These are phyloP conservation scores for Anguilla obscura DNA, from an alignment of 2,797 vertebrate species.

Conservation along the genomic window DNA sequence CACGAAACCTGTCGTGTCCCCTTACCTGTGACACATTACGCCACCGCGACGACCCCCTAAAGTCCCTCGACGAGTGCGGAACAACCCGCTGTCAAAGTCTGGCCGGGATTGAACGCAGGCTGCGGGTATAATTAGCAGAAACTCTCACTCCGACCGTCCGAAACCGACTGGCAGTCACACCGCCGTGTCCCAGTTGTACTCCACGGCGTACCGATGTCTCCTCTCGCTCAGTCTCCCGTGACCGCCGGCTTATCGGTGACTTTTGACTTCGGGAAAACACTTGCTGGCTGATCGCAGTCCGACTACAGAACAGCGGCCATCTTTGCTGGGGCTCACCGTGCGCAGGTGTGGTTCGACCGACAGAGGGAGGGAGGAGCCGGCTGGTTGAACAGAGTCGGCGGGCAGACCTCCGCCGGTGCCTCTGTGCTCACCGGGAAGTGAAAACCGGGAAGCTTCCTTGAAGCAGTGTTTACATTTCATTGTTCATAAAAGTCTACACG, in stretches of 20 bases:
- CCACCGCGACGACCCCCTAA: conserved; percentile 13
- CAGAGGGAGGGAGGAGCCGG: conserved; percentile 51
- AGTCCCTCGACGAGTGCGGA: conserved; percentile 1
- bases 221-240: neutral
- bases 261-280: conserved; percentile 37
- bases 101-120: neutral
- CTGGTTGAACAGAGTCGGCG: neutral
- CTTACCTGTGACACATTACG: conserved; percentile 61
- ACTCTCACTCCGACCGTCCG: neutral
- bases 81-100: conserved; percentile 40
- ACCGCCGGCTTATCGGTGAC: conserved; percentile 1
- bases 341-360: conserved; percentile 50
- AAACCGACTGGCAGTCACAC: too few relatives aligned
- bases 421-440: neutral
- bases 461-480: neutral
- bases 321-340: conserved; percentile 54
- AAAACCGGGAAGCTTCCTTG: neutral
- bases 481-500: neutral
- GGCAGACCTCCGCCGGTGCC: neutral
- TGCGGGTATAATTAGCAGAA: neutral
- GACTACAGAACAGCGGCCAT: conserved; percentile 64
- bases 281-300: conserved; percentile 11
- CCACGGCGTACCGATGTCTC: neutral
- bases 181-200: neutral
- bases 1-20: neutral